phyloP scores from a whole-genome alignment of 1,140 invertebrate species.

The Macrobrachium rosenbergii region DNA sequence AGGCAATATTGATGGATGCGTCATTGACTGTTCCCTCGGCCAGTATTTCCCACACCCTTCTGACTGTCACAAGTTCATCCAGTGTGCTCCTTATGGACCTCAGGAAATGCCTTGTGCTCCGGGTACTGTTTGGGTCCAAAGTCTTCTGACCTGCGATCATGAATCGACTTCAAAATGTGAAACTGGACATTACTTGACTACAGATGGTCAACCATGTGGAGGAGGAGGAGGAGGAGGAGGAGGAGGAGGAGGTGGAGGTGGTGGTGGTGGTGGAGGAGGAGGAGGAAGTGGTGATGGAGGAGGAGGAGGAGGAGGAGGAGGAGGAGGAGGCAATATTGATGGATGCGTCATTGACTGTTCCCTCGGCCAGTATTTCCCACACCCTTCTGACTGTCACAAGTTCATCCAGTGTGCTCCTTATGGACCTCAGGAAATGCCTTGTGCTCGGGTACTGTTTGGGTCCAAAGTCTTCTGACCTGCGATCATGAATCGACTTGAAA shows the following conservation, averaged over 20 bases:
- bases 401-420: slow-evolving; percentile 21
- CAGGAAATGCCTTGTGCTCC: too few relatives aligned
- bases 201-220: slow-evolving; percentile 1
- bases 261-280: neutral
- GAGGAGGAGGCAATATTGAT: neutral
- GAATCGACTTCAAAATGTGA: too few relatives aligned
- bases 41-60: too few relatives aligned
- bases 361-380: slow-evolving; percentile 8
- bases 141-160: too few relatives aligned
- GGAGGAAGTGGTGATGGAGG: neutral
- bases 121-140: too few relatives aligned
- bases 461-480: slow-evolving; percentile 10
- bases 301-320: neutral
- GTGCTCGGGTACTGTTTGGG: slow-evolving; percentile 22
- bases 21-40: too few relatives aligned
- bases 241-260: neutral
- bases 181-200: neutral
- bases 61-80: too few relatives aligned
- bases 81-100: too few relatives aligned
- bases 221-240: neutral
- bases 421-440: too few relatives aligned
- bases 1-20: too few relatives aligned
- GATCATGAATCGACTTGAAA: neutral
- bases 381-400: slow-evolving; percentile 15
- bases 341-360: neutral